A percentile compares a stretch with the other conserved stretches of the same genome.
phyloP scores from a whole-genome alignment of 35 echinoderm and acorn worm species.

The Anneissia japonica region DNA sequence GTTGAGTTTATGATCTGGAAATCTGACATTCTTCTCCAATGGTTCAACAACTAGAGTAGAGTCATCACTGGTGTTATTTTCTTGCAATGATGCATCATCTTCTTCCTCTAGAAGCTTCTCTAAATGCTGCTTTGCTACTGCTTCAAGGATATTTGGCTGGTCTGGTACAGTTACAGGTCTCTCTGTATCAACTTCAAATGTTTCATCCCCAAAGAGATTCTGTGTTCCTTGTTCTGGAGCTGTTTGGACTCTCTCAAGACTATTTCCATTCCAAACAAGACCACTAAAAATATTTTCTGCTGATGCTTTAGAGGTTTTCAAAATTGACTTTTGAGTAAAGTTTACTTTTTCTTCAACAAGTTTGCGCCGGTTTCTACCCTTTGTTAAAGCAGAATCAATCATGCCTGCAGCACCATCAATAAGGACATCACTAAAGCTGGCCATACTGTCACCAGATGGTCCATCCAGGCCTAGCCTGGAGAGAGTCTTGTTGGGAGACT shows the following conservation, averaged over 20 bases:
- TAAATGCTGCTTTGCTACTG: neutral
- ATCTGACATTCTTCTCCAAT: neutral
- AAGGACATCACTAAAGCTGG: conserved; percentile 70
- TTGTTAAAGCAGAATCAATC: neutral
- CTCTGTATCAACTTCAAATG: neutral
- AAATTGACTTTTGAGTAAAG: neutral
- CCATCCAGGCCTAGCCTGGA: neutral
- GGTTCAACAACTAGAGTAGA: too few species aligned
- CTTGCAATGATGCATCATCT: neutral
- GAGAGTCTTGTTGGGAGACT: neutral
- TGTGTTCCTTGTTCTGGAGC: neutral
- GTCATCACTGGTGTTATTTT: neutral
- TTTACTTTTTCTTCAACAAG: neutral
- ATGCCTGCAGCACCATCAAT: conserved; percentile 47
- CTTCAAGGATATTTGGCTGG: neutral
- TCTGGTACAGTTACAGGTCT: neutral
- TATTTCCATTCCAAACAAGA: neutral
- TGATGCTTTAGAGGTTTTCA: neutral
- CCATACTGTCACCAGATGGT: neutral
- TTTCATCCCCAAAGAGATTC: neutral
- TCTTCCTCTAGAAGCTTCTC: neutral
- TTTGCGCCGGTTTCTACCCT: neutral
- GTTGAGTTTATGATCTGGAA: neutral
- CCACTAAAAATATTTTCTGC: neutral
- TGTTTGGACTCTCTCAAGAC: neutral